A percentile compares a stretch with the other conserved stretches of the same genome.
phyloP scores from a whole-genome alignment of 2,888 invertebrate species.

The Erynnis tages region DNA sequence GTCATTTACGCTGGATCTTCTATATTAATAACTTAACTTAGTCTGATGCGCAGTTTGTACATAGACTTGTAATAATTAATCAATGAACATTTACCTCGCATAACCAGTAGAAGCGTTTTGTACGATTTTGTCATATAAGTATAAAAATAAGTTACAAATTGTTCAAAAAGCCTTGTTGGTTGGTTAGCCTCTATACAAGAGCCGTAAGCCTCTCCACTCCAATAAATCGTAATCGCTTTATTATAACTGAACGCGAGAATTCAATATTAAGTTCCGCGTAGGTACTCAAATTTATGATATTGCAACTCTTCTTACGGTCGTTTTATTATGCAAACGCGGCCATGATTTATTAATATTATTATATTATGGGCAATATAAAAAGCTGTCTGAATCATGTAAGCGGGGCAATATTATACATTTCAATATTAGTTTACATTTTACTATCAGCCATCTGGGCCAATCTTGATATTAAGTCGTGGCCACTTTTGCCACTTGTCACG shows the following conservation, averaged over 20 bases:
- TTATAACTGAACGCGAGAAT: slow-evolving; percentile 8
- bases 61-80: too few relatives aligned
- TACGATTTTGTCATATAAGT: not conserved
- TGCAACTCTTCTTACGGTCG: slow-evolving; percentile 1
- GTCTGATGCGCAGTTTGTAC: too few relatives aligned
- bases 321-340: not conserved
- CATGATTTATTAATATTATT: not conserved
- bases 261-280: slow-evolving; percentile 12
- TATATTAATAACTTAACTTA: too few relatives aligned
- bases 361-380: not conserved
- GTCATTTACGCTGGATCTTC: too few relatives aligned
- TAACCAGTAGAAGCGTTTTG: too few relatives aligned
- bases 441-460: too few relatives aligned
- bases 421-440: not conserved
- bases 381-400: too few relatives aligned
- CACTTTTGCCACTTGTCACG: too few relatives aligned
- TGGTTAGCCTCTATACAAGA: too few relatives aligned
- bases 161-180: too few relatives aligned
- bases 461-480: too few relatives aligned
- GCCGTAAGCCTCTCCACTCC: not conserved
- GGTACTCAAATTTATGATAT: not conserved
- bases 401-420: not conserved
- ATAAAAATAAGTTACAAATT: not conserved
- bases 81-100: too few relatives aligned
- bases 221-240: slow-evolving; percentile 13